Conservation (phyloP, 2,797 vertebrate species). For the Gadopsis marmoratus region DNA sequence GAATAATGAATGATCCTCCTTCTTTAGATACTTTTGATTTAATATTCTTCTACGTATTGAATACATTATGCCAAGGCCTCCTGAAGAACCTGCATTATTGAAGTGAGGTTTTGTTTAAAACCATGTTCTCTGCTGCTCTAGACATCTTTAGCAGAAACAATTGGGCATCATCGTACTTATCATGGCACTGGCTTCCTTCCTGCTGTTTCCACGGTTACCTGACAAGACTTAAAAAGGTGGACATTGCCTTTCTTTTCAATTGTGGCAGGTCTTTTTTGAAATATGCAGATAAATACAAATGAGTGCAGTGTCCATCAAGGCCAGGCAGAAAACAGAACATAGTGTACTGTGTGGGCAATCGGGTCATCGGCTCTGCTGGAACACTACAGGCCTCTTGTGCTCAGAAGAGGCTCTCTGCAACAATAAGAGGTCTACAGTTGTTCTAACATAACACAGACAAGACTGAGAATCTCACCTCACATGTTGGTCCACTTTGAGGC, state of each 20-base stretch:
- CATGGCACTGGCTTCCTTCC: not conserved
- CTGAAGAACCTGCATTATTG: constrained; percentile 57
- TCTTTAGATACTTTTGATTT: constrained; percentile 39
- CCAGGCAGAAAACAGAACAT: not conserved
- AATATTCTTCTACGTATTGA: constrained; percentile 34
- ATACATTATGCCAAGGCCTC: constrained; percentile 23
- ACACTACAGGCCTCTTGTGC: constrained; percentile 18
- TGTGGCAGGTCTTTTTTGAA: not conserved
- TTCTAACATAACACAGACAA: not conserved
- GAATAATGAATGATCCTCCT: constrained; percentile 60
- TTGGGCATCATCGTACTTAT: not conserved
- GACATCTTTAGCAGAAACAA: constrained; percentile 30
- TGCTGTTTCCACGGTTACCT: not conserved
- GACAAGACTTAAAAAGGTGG: not conserved
- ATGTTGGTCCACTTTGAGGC: not conserved
- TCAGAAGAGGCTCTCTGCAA: not conserved
- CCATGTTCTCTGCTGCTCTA: constrained; percentile 18
- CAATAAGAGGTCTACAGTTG: not conserved
- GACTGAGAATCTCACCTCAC: not conserved
- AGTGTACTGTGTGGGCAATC: not conserved
- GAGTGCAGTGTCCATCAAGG: not conserved
- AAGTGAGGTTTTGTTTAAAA: constrained; percentile 45
- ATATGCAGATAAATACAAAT: not conserved
- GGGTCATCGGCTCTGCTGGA: not conserved
- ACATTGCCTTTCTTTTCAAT: not conserved